Evolutionary conservation across 2,797 vertebrate species (phyloP).

Genomic region (Lindbergichthys nudifrons): DNA sequence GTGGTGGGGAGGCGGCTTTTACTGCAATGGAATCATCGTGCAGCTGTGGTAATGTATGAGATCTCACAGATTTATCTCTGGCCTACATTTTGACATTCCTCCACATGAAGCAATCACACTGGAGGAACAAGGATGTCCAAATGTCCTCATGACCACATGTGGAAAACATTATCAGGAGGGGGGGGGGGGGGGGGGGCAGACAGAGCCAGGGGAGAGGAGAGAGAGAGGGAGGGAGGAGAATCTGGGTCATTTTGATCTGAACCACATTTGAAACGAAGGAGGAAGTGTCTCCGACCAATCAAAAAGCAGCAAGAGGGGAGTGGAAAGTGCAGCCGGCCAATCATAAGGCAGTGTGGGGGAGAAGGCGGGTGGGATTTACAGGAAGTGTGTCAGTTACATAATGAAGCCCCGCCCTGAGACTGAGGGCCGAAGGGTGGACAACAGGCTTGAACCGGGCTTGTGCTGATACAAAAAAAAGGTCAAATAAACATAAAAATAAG

Average conservation of each 20-base stretch:
- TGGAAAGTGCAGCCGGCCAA: constrained; percentile 65
- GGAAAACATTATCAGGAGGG: constrained; percentile 60
- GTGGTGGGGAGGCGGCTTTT: constrained; percentile 36
- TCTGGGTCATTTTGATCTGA: constrained; percentile 78
- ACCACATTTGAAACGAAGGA: constrained; percentile 79
- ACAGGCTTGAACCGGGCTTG: constrained; percentile 15
- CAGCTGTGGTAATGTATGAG: constrained; percentile 11
- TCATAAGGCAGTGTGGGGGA: constrained; percentile 24
- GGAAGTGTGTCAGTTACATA: constrained; percentile 85
- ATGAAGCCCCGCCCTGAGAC: constrained; percentile 72
- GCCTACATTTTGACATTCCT: constrained; percentile 54
- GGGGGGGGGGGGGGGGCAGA: constrained; percentile 43
- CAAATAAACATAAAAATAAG: background rate
- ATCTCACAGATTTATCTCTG: constrained; percentile 17
- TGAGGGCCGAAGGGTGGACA: constrained; percentile 7
- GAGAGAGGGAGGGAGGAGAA: constrained; percentile 43
- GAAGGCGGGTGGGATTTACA: constrained; percentile 49
- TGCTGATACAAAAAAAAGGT: background rate
- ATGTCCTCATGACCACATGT: constrained; percentile 67
- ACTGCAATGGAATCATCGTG: constrained; percentile 39
- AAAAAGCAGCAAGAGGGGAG: constrained; percentile 44
- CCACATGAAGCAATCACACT: constrained; percentile 43
- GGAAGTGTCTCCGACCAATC: constrained; percentile 73
- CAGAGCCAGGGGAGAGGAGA: constrained; percentile 35
- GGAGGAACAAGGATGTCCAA: constrained; percentile 40